Conservation (phyloP, 2,888 invertebrate species). For the Chloroclystis v-ata region DNA sequence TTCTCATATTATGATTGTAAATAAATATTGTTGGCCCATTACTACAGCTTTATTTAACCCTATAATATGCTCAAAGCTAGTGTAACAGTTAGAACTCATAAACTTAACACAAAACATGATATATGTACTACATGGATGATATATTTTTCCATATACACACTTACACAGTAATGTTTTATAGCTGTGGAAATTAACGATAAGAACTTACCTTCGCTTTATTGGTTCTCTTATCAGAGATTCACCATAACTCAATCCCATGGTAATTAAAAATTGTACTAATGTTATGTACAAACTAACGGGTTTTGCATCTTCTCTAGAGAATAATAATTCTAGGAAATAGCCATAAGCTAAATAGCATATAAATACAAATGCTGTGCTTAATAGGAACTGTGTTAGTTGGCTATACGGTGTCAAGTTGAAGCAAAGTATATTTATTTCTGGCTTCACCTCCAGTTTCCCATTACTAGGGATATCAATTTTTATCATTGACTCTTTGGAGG, state of each 20-base stretch:
- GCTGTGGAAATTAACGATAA: not conserved
- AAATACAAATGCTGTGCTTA: constrained; percentile 89
- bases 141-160: no score
- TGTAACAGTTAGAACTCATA: no score
- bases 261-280: constrained; percentile 92
- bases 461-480: constrained; percentile 47
- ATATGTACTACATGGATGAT: no score
- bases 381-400: constrained; percentile 83
- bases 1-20: no score
- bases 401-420: constrained; percentile 83
- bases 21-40: no score
- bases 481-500: constrained; percentile 54
- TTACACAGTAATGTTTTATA: no score
- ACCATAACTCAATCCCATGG: constrained; percentile 86
- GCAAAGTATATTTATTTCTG: constrained; percentile 83
- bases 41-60: no score
- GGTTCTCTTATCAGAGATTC: constrained; percentile 83
- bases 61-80: no score
- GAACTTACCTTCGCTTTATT: constrained; percentile 76
- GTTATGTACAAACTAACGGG: constrained; percentile 96
- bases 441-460: constrained; percentile 38
- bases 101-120: no score
- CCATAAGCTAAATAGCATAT: constrained; percentile 93
- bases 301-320: constrained; percentile 91
- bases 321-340: constrained; percentile 94